phyloP scores from a whole-genome alignment of 2,888 invertebrate genomes.

The Clistopyga incitator region DNA sequence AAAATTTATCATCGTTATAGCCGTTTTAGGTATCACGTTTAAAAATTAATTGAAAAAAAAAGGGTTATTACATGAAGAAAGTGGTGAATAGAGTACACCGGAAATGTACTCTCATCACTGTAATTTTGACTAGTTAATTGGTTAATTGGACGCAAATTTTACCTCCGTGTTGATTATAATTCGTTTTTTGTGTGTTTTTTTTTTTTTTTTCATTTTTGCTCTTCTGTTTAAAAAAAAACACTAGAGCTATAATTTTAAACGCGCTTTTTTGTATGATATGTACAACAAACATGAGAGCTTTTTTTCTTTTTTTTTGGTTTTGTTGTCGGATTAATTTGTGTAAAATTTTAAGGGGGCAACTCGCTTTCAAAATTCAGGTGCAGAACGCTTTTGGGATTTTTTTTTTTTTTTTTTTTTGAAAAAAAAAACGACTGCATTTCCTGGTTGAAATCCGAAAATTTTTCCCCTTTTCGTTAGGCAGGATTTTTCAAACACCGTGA shows the following conservation, averaged over 20 bases:
- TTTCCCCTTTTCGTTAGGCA: neutral
- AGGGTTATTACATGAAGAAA: too few species aligned
- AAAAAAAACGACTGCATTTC: neutral
- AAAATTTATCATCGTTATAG: constrained; percentile 1
- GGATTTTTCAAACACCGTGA: neutral
- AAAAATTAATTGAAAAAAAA: neutral
- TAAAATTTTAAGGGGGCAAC: neutral
- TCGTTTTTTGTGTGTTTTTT: too few species aligned
- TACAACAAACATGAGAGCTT: neutral
- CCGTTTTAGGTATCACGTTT: constrained; percentile 1
- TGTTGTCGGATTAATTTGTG: neutral
- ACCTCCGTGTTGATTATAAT: neutral
- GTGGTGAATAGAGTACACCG: too few species aligned
- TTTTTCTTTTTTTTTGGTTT: neutral
- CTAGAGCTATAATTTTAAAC: neutral
- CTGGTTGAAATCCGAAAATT: neutral
- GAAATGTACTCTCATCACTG: neutral
- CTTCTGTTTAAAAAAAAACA: neutral
- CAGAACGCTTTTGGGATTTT: neutral
- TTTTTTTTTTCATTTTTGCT: neutral
- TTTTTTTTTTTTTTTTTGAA: neutral
- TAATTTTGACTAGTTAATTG: neutral
- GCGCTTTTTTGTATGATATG: constrained; percentile 10
- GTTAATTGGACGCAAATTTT: constrained; percentile 6
- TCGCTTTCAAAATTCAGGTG: neutral